These are phyloP conservation scores for Oryctes rhinoceros DNA, from an alignment of 1,140 invertebrate species.

Conservation along the genomic window DNA sequence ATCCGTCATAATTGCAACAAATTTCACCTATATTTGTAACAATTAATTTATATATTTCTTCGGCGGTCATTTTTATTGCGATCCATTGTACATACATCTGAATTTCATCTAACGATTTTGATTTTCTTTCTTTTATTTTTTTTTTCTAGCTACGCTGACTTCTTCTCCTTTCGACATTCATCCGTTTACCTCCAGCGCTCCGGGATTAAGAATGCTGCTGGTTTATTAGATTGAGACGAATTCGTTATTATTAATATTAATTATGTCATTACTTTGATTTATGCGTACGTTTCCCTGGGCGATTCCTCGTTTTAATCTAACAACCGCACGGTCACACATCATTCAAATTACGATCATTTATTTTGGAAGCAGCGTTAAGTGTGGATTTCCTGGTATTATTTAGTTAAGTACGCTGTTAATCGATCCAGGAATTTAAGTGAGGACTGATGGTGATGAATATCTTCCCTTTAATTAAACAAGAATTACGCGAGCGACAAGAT, in stretches of 20 bases:
- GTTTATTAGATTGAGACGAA: slow-evolving; percentile 11
- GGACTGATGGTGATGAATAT: background rate
- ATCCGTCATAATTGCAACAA: too few species aligned
- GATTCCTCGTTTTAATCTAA: background rate
- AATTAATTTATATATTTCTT: background rate
- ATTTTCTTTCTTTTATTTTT: background rate
- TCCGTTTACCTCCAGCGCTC: background rate
- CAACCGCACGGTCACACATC: background rate
- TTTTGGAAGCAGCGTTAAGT: slow-evolving; percentile 6
- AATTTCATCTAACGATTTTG: slow-evolving; percentile 14
- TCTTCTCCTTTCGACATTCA: background rate
- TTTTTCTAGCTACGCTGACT: background rate
- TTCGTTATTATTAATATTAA: slow-evolving; percentile 31
- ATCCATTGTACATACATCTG: background rate
- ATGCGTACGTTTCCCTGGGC: slow-evolving; percentile 22
- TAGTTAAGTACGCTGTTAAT: slow-evolving; percentile 17
- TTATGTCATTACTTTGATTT: slow-evolving; percentile 39
- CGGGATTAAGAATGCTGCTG: background rate
- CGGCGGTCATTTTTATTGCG: background rate
- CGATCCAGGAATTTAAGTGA: slow-evolving; percentile 8
- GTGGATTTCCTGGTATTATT: slow-evolving; percentile 12
- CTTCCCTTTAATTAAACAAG: too few species aligned
- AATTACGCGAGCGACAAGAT: too few species aligned
- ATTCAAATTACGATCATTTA: slow-evolving; percentile 26
- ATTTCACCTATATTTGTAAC: too few species aligned